Evolutionary conservation across 2,113 vertebrate species (phyloP).

Genomic region (Osmerus mordax): DNA sequence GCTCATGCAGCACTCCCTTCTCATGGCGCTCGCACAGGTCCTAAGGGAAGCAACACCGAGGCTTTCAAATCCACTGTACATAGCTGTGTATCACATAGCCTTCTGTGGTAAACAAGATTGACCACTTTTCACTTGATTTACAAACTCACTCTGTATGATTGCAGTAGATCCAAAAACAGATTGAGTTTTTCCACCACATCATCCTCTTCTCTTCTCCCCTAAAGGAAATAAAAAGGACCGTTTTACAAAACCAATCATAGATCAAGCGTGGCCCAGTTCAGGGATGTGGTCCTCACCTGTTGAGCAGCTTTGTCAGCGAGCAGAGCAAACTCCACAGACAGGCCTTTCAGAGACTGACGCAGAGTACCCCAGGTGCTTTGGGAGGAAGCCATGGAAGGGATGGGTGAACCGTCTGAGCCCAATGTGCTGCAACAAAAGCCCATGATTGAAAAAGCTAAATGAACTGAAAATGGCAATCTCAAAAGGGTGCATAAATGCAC

Average conservation of each 20-base stretch:
- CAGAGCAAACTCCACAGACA: constrained; percentile 89
- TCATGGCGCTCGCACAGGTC: constrained; percentile 95
- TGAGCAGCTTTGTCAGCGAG: constrained; percentile 91
- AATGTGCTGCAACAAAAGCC: constrained; percentile 72
- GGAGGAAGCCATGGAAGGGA: constrained; percentile 82
- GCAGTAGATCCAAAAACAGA: constrained; percentile 93
- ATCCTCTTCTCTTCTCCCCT: constrained; percentile 93
- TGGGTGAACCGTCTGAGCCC: constrained; percentile 83
- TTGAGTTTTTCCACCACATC: constrained; percentile 96
- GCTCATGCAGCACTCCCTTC: constrained; percentile 90
- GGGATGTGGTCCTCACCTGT: constrained; percentile 76
- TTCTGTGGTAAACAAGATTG: too few species aligned
- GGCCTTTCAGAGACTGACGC: constrained; percentile 86
- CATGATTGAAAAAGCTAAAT: constrained; percentile 15
- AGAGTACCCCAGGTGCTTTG: constrained; percentile 84
- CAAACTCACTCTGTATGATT: constrained; percentile 90
- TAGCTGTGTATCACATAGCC: too few species aligned
- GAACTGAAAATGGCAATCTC: not conserved
- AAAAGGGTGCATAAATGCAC: too few species aligned
- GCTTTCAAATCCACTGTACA: not conserved
- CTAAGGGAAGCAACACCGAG: constrained; percentile 55
- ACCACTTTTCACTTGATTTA: not conserved
- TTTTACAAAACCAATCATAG: constrained; percentile 9
- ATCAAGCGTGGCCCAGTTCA: constrained; percentile 14
- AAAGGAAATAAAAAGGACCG: constrained; percentile 45